Percentiles rank a stretch among this genome's conserved stretches.
These are phyloP conservation scores for Choloepus hoffmanni DNA, from an alignment of 2,113 vertebrate species.

Conservation along the genomic window DNA sequence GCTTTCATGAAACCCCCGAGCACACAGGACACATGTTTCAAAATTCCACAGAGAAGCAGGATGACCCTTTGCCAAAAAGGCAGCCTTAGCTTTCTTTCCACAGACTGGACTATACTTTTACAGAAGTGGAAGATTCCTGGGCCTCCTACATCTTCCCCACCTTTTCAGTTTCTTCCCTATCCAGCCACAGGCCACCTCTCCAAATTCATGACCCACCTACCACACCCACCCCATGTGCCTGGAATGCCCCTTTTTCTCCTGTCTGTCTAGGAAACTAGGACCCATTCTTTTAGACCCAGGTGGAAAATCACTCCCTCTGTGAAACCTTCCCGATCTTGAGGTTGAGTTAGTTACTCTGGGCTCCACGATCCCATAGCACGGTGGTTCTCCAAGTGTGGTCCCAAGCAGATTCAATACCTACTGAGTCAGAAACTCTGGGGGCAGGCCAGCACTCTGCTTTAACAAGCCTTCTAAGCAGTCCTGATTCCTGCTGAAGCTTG, in stretches of 20 bases:
- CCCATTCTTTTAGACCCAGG: not conserved
- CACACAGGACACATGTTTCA: not conserved
- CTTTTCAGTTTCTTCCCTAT: not conserved
- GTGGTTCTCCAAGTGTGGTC: not conserved
- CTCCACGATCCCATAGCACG: not conserved
- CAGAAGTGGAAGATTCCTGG: not conserved
- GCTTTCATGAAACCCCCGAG: conserved; percentile 36
- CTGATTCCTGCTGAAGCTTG: accelerated
- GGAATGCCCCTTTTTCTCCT: not conserved
- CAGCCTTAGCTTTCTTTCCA: not conserved
- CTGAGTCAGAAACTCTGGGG: too few relatives aligned
- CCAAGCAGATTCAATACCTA: not conserved
- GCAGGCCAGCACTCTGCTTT: too few relatives aligned
- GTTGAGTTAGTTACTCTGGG: not conserved
- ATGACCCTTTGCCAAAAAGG: not conserved
- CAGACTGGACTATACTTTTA: not conserved
- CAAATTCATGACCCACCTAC: not conserved
- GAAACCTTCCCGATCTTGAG: not conserved
- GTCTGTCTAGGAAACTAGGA: not conserved
- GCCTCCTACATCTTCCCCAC: not conserved
- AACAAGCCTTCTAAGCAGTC: not conserved
- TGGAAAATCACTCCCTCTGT: not conserved
- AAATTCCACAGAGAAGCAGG: not conserved
- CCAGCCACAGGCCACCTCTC: not conserved
- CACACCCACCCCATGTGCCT: accelerated